Percentiles rank a stretch among this genome's conserved stretches.
These are phyloP conservation scores for Argynnis bischoffii DNA, from an alignment of 2,888 invertebrate species.

Conservation along the genomic window DNA sequence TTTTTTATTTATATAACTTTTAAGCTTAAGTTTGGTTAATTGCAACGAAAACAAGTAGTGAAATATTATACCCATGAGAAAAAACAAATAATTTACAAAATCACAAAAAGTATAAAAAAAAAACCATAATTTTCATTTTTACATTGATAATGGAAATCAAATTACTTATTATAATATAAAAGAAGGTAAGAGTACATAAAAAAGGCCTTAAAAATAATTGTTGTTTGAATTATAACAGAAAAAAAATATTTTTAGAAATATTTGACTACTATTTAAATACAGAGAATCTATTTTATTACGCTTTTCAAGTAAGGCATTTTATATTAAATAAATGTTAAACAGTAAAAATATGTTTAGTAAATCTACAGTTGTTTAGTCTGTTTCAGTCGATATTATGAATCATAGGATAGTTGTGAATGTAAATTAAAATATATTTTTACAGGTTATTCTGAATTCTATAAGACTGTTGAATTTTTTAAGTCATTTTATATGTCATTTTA, in stretches of 20 bases:
- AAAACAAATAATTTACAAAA: constrained; percentile 24
- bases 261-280: constrained; percentile 58
- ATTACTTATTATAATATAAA: too few species aligned
- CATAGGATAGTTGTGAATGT: constrained; percentile 4
- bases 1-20: constrained; percentile 56
- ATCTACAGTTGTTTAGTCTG: constrained; percentile 5
- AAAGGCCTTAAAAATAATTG: constrained; percentile 69
- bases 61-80: constrained; percentile 20
- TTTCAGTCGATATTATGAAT: constrained; percentile 12
- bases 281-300: constrained; percentile 79
- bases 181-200: constrained; percentile 53
- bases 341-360: constrained; percentile 24
- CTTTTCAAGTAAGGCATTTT: constrained; percentile 64
- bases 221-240: constrained; percentile 57
- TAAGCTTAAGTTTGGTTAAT: constrained; percentile 59
- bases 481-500: constrained; percentile 1
- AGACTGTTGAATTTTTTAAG: constrained; percentile 4
- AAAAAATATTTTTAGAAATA: constrained; percentile 66
- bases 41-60: constrained; percentile 58
- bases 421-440: neutral
- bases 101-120: constrained; percentile 8
- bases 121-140: neutral
- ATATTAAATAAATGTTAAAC: constrained; percentile 56
- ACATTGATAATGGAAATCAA: too few species aligned
- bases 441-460: constrained; percentile 8